phyloP scores from a whole-genome alignment of 2,888 invertebrate species.

The Hermodice carunculata region DNA sequence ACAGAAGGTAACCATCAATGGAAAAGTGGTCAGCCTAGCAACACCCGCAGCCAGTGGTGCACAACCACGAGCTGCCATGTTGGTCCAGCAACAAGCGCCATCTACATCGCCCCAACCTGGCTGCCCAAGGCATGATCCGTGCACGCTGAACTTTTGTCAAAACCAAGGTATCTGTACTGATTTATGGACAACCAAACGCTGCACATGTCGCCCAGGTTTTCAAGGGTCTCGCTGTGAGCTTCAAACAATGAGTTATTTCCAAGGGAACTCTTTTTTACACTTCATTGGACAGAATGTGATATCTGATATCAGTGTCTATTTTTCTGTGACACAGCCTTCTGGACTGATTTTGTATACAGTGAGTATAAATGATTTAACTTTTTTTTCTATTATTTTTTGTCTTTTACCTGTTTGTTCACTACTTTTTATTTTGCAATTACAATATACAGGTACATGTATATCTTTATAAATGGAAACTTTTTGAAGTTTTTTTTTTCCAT shows the following conservation, averaged over 20 bases:
- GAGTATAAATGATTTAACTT: slow-evolving; percentile 22
- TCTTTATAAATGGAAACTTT: no score
- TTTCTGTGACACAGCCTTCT: slow-evolving; percentile 40
- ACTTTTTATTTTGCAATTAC: not conserved
- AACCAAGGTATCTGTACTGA: slow-evolving; percentile 63
- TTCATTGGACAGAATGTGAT: slow-evolving; percentile 16
- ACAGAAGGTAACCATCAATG: slow-evolving; percentile 54
- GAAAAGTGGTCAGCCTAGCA: slow-evolving; percentile 43
- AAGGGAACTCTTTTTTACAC: slow-evolving; percentile 46
- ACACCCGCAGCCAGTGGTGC: not conserved
- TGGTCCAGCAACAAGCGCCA: not conserved
- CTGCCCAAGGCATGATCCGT: slow-evolving; percentile 86
- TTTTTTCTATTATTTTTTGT: not conserved
- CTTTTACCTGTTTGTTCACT: not conserved
- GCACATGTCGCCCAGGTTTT: slow-evolving; percentile 53
- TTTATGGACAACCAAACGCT: slow-evolving; percentile 51
- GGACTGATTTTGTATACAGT: slow-evolving; percentile 61
- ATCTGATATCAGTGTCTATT: slow-evolving; percentile 40
- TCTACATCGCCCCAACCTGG: slow-evolving; percentile 75
- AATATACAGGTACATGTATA: no score
- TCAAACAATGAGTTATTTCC: slow-evolving; percentile 7
- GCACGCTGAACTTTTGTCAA: slow-evolving; percentile 77
- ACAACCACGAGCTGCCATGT: slow-evolving; percentile 2
- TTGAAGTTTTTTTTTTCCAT: no score
- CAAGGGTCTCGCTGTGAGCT: slow-evolving; percentile 4